These are phyloP conservation scores for Drosophila orosa DNA, from an alignment of 1,140 invertebrate species.

Conservation along the genomic window DNA sequence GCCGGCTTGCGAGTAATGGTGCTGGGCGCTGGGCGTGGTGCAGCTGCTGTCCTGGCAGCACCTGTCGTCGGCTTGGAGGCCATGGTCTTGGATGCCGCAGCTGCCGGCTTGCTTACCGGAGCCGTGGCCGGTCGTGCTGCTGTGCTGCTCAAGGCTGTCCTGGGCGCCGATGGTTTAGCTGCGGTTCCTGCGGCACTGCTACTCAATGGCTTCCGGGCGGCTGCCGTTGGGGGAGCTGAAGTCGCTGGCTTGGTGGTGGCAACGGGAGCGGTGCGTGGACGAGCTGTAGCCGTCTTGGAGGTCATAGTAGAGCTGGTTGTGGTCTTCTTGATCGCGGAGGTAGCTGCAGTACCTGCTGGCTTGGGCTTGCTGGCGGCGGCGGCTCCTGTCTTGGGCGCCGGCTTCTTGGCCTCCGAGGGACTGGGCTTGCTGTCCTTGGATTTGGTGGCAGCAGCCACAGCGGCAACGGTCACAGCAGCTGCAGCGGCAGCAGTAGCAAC, in stretches of 20 bases:
- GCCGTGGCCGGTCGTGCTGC: conserved; percentile 60
- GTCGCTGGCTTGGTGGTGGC: conserved; percentile 27
- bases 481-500: conserved; percentile 30
- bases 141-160: conserved; percentile 27
- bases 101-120: conserved; percentile 34
- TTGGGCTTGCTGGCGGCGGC: conserved; percentile 43
- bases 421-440: conserved; percentile 34
- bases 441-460: conserved; percentile 14
- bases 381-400: conserved; percentile 28
- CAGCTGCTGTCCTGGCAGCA: conserved; percentile 14
- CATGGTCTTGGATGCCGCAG: conserved; percentile 23
- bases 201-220: conserved; percentile 50
- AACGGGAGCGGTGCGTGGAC: conserved; percentile 69
- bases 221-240: conserved; percentile 17
- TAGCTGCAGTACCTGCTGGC: conserved; percentile 6
- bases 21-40: conserved; percentile 26
- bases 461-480: conserved; percentile 29
- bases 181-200: conserved; percentile 39
- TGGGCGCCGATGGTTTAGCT: conserved; percentile 35
- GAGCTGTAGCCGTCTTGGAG: conserved; percentile 35
- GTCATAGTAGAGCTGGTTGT: conserved; percentile 16
- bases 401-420: conserved; percentile 53
- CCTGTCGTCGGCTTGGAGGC: conserved; percentile 15
- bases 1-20: conserved; percentile 21
- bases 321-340: conserved; percentile 34